Evolutionary conservation across 2,888 invertebrate species (phyloP), one percentile per base, ranked within the genome.

Genomic region (Aphrophora alni): DNA sequence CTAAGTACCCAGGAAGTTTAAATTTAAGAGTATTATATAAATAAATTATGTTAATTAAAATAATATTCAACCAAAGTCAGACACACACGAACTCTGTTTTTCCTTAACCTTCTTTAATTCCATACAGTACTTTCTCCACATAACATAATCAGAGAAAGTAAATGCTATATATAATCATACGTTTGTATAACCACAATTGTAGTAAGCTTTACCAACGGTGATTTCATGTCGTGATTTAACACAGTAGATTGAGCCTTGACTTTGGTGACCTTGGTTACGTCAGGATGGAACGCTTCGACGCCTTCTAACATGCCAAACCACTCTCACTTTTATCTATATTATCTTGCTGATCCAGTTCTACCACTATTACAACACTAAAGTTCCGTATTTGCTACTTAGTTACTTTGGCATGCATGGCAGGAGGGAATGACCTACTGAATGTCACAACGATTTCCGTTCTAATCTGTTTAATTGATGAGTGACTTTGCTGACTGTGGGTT

Each of bases 201-300:
- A 8, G 44, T 44, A 14, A 44, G 44, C 44, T 8, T 44, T 44
- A 44, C 7, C 14, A 44, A 44, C 44, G 14, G 44, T 44, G 44
- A 14, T 44, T 44, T 44, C 14, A 44, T 44, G 14, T 14, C 44
- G 44, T 44, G 44, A 44, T 44, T 44, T 14, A 44, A 44, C 44
- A 17, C 17, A 44, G 33, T 33, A 33, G 33, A 44, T 2, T 2
- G 44, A 21, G 59, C 59, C 59, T 59, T 59, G 59, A 59, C 59
- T 59, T 59, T 59, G 59, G 59, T 59, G 59, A 59, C 59, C 59
- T 59, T 59, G 59, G 21, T 59, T n/a, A 21, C 59, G 59, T 59
- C 59, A 59, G 59, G 59, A 59, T 59, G 59, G 33, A 33, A 33
- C 33, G 33, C 8, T 33, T 33, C 33, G 33, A 5, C 3, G 33